Evolutionary conservation across 2,113 vertebrate species (phyloP), one percentile per base, ranked within the genome.

Genomic region (Arothron firmamentum): DNA sequence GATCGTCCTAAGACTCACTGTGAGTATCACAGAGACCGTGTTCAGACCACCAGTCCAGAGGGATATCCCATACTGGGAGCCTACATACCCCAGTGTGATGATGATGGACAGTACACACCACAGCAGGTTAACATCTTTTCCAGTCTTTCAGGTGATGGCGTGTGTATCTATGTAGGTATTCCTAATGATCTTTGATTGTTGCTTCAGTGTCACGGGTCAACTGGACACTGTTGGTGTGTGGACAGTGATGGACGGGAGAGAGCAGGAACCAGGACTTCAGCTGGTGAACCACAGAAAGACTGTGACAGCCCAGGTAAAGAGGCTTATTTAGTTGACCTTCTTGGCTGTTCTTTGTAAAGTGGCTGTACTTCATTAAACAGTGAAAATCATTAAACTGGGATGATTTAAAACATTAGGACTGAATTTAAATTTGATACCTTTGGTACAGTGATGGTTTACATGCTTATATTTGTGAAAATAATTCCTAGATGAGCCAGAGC

Each of bases 191-290:
- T 49, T 19, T 49, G 17, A 18, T 49, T 11, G 2, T 11, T n/a
- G 8, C n/a, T 49, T 20, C 10, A 86, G 84, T 83, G 84, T 2
- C 79, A 83, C 1, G 38, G 86, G 7, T 90, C 90, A 59, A 89
- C 85, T 0, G 93, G 93, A 47, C 56, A 94, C 62, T 95, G 94
- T 72, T 96, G 94, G 93, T 96, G 94, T 0, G 93, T 95, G 77
- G 89, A 92, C 2, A 50, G 16, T 0, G 46, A 64, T 0, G 93
- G 94, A 13, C 86, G 85, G 46, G 92, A 94, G 79, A 85, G 90
- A 43, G 65, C 85, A 0, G 93, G 92, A 10, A 94, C 92, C 0
- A 82, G 86, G 23, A 92, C 83, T 0, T 60, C 79, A 0, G 88
- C 92, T 0, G 91, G 92, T 17, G 68, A 72, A 10, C 60, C 76